phyloP scores from a whole-genome alignment of 2,113 vertebrate genomes.

The Genyomyrus donnyi region DNA sequence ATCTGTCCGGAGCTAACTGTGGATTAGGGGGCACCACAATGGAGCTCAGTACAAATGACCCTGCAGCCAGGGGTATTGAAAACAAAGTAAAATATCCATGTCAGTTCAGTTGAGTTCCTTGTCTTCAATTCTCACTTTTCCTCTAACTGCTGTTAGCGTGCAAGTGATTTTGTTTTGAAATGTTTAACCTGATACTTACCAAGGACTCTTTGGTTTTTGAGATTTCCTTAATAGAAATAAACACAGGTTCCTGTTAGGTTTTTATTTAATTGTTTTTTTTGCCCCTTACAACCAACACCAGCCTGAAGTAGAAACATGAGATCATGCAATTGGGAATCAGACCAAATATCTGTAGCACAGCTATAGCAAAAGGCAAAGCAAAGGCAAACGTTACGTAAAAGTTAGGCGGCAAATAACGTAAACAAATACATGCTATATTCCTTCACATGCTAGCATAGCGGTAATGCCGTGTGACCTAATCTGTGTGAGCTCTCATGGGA shows the following conservation, averaged over 20 bases:
- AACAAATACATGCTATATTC: background rate
- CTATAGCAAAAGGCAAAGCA: background rate
- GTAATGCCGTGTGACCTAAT: background rate
- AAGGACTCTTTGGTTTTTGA: slow-evolving; percentile 5
- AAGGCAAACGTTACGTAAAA: background rate
- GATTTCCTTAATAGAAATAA: slow-evolving; percentile 10
- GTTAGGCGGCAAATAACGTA: background rate
- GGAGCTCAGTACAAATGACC: slow-evolving; percentile 14
- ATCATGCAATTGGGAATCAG: background rate
- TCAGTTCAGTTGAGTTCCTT: slow-evolving; percentile 27
- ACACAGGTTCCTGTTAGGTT: slow-evolving; percentile 11
- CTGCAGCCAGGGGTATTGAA: background rate
- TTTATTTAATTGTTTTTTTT: background rate
- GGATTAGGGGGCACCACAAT: slow-evolving; percentile 17
- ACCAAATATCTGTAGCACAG: background rate
- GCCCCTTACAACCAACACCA: background rate
- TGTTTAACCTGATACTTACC: background rate
- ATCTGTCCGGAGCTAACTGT: background rate
- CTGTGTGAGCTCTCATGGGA: background rate
- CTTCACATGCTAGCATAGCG: background rate
- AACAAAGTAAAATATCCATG: slow-evolving; percentile 12
- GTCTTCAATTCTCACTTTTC: background rate
- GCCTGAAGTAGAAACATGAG: slow-evolving; percentile 11
- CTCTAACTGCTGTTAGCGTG: slow-evolving; percentile 19
- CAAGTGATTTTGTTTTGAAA: slow-evolving; percentile 25